Percentiles rank a stretch among this genome's conserved stretches.
Evolutionary conservation across 2,888 invertebrate genomes (phyloP).

Genomic region (Yponomeuta cagnagella): DNA sequence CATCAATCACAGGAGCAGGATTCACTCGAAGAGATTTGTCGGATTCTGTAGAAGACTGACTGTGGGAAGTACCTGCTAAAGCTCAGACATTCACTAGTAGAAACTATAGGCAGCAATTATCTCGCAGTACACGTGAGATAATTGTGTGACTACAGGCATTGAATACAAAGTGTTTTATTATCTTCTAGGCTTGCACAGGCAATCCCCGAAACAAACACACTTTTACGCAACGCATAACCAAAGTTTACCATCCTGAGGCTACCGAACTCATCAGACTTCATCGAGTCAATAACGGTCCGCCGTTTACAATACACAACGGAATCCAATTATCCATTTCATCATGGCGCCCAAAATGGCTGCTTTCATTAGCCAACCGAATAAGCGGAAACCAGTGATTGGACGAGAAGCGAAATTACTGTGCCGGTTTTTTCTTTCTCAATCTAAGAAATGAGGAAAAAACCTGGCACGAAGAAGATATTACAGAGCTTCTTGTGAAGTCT

Average conservation of each 20-base stretch:
- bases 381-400: slow-evolving; percentile 44
- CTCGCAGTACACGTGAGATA: too few species aligned
- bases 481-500: not conserved
- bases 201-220: too few species aligned
- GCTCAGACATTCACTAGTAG: too few species aligned
- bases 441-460: not conserved
- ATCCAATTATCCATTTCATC: slow-evolving; percentile 65
- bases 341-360: slow-evolving; percentile 30
- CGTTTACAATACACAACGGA: slow-evolving; percentile 59
- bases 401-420: slow-evolving; percentile 27
- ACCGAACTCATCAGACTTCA: not conserved
- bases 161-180: too few species aligned
- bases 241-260: not conserved
- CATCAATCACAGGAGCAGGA: too few species aligned
- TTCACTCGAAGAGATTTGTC: too few species aligned
- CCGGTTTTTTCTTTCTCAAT: not conserved
- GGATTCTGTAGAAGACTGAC: too few species aligned
- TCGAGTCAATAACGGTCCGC: slow-evolving; percentile 24
- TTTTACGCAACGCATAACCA: not conserved
- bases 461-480: not conserved
- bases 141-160: too few species aligned
- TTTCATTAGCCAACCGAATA: slow-evolving; percentile 55
- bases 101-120: too few species aligned
- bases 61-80: too few species aligned
- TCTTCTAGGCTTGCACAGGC: too few species aligned